Base-by-base conservation (phyloP, 2,888 invertebrate genomes). In the Axea sp. region DNA sequence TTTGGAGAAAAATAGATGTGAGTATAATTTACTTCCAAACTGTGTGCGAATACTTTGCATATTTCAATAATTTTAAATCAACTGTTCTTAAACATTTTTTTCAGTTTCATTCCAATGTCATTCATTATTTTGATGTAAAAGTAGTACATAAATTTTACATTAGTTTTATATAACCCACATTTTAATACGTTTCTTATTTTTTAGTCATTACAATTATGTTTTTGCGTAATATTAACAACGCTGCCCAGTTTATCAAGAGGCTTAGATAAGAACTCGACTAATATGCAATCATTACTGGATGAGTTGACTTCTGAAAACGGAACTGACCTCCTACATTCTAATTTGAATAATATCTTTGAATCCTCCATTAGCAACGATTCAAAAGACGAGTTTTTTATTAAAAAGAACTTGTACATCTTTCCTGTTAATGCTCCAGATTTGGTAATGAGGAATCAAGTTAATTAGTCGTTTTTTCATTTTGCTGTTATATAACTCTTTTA, bases 401-500 rank as follows among this genome's bases (percentile, higher is more conserved):
- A 67, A 8, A 73, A 73, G 8, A 35, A 73, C 35, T 47, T 73
- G 28, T 73, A 60, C 39, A 39, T 73, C 24, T 73, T 60, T 24
- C 73, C 73, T 12, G 59, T 67, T n/a, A 73, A 73, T 31, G 73
- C 59, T 19, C 73, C 73, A 24, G 47, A 73, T 28, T 39, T 73
- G 73, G 73, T 72, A n/a, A n/a, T 7, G 37, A 15, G 11, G 6
- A 9, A 14, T 12, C n/a, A n/a, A n/a, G n/a, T n/a, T n/a, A n/a
- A n/a, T n/a, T n/a, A n/a, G n/a, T n/a, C n/a, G n/a, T n/a, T n/a
- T n/a, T n/a, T n/a, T n/a, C n/a, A n/a, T n/a, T n/a, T n/a, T n/a
- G n/a, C n/a, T n/a, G n/a, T n/a, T n/a, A n/a, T n/a, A n/a, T n/a
- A n/a, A n/a, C n/a, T n/a, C n/a, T n/a, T n/a, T n/a, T n/a, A n/a